A percentile compares a stretch with the other conserved stretches of the same genome.
Conservation (phyloP, 2,888 invertebrate species). For the Pheosia gnoma region DNA sequence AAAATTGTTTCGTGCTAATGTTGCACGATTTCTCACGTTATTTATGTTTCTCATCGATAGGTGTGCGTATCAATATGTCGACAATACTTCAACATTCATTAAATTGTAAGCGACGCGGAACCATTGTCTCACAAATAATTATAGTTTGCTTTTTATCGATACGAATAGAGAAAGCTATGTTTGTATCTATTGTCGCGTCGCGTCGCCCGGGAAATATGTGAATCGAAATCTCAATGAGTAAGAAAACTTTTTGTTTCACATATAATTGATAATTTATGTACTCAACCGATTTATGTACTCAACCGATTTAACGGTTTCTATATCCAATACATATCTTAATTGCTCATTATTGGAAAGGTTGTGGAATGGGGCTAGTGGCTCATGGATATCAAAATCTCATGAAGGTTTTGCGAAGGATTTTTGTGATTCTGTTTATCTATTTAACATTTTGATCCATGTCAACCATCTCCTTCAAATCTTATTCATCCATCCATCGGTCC, state of each 20-base stretch:
- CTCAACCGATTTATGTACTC: neutral
- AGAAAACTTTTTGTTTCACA: slow-evolving; percentile 10
- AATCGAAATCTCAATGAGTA: slow-evolving; percentile 29
- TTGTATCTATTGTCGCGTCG: slow-evolving; percentile 50
- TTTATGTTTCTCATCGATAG: slow-evolving; percentile 10
- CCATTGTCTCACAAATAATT: slow-evolving; percentile 59
- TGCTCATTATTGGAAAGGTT: neutral
- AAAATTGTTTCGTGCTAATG: neutral
- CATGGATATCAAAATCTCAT: neutral
- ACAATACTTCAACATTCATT: slow-evolving; percentile 33
- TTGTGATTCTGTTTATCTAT: neutral
- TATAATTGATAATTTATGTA: neutral
- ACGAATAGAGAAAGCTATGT: slow-evolving; percentile 54
- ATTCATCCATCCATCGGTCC: too few relatives aligned
- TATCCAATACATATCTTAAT: slow-evolving; percentile 8
- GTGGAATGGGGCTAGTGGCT: neutral
- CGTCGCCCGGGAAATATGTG: slow-evolving; percentile 49
- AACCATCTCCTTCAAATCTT: too few relatives aligned
- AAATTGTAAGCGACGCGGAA: slow-evolving; percentile 51
- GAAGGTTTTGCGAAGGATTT: neutral
- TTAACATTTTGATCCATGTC: neutral
- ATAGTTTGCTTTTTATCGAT: slow-evolving; percentile 48
- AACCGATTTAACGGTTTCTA: neutral
- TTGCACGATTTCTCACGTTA: slow-evolving; percentile 5
- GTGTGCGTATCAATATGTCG: slow-evolving; percentile 24